Evolutionary conservation across 2,113 vertebrate species (phyloP).

Genomic region (Phaethornis superciliosus): DNA sequence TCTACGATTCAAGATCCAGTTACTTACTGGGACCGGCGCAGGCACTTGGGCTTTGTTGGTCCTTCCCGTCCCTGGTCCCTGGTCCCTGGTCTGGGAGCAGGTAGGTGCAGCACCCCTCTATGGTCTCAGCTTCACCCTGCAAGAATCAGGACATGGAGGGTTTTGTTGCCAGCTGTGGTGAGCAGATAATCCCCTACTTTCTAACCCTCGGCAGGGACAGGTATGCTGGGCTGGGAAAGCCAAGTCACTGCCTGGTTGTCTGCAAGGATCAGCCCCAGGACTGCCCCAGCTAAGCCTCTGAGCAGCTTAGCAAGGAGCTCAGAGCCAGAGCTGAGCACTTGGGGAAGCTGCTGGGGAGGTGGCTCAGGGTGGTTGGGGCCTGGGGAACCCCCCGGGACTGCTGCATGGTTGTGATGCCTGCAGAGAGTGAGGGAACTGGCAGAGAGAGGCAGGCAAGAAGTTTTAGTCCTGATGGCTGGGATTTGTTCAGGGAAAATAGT

Average conservation of each 20-base stretch:
- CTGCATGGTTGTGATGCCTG: rapidly evolving
- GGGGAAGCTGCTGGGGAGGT: not conserved
- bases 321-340: not conserved
- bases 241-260: constrained; percentile 9
- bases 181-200: constrained; percentile 27
- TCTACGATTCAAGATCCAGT: too few species aligned
- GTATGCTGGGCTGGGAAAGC: not conserved
- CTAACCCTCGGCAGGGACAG: not conserved
- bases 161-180: not conserved
- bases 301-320: constrained; percentile 43
- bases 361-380: not conserved
- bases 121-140: constrained; percentile 32
- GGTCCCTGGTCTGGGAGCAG: not conserved
- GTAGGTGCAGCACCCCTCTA: not conserved
- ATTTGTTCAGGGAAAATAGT: not conserved
- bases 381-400: not conserved
- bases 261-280: not conserved
- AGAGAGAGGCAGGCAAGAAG: rapidly evolving
- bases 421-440: not conserved
- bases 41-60: not conserved
- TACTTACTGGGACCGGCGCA: constrained; percentile 36
- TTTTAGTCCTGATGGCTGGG: rapidly evolving
- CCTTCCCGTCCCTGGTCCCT: not conserved
- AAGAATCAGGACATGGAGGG: constrained; percentile 29
- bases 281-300: not conserved